phyloP scores from a whole-genome alignment of 2,113 vertebrate species.

The Canis aureus region DNA sequence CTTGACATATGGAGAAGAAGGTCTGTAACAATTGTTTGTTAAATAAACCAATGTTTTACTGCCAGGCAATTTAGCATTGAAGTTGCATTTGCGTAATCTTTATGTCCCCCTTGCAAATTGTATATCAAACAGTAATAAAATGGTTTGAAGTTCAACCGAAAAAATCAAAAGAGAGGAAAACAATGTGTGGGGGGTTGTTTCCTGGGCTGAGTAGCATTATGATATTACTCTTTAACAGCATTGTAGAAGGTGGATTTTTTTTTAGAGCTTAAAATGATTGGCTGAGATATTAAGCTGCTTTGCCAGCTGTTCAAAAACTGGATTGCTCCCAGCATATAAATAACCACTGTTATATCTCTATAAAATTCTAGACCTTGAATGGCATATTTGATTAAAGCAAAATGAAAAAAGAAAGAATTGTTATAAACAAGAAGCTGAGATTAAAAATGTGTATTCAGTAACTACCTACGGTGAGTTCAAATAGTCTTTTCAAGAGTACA shows the following conservation, averaged over 20 bases:
- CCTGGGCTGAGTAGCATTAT: background rate
- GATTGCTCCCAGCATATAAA: slow-evolving; percentile 79
- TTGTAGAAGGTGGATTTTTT: slow-evolving; percentile 66
- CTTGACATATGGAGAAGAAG: background rate
- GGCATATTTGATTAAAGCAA: slow-evolving; percentile 78
- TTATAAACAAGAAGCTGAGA: slow-evolving; percentile 46
- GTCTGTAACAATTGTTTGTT: background rate
- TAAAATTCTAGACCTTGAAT: slow-evolving; percentile 81
- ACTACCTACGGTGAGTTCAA: slow-evolving; percentile 67
- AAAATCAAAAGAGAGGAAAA: background rate
- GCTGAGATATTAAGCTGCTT: slow-evolving; percentile 77
- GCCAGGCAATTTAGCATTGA: background rate
- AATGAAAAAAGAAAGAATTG: slow-evolving; percentile 75
- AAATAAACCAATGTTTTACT: slow-evolving; percentile 50
- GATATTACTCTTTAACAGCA: slow-evolving; percentile 24
- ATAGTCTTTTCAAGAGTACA: slow-evolving; percentile 63
- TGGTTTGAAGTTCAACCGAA: slow-evolving; percentile 33
- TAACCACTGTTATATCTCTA: slow-evolving; percentile 74
- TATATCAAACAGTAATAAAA: slow-evolving; percentile 37
- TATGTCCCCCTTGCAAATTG: slow-evolving; percentile 39
- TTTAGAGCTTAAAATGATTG: slow-evolving; percentile 79
- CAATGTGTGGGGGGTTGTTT: background rate
- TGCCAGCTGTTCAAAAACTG: slow-evolving; percentile 76
- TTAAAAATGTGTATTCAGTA: slow-evolving; percentile 63
- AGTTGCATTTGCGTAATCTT: slow-evolving; percentile 51